A percentile compares a stretch with the other conserved stretches of the same genome.
phyloP scores from a whole-genome alignment of 2,888 invertebrate species.

The Coenonympha glycerion region DNA sequence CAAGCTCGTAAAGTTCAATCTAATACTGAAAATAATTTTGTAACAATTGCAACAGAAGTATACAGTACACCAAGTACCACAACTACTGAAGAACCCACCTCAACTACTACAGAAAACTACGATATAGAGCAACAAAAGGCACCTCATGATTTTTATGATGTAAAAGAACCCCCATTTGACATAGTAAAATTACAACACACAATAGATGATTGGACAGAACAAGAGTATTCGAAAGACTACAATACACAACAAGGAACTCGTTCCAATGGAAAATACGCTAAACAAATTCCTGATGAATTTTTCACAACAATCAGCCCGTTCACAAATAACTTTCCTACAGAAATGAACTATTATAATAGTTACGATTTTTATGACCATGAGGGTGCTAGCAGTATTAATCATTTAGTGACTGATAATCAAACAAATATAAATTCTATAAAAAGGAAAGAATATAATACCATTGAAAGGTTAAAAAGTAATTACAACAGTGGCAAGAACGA shows the following conservation, averaged over 20 bases:
- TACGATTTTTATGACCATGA: slow-evolving; percentile 67
- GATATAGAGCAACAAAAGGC: slow-evolving; percentile 68
- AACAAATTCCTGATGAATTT: slow-evolving; percentile 86
- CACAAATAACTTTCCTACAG: slow-evolving; percentile 47
- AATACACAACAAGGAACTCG: slow-evolving; percentile 69
- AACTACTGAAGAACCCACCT: slow-evolving; percentile 44
- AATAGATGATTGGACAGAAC: slow-evolving; percentile 90
- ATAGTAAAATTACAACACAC: slow-evolving; percentile 85
- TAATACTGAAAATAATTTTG: slow-evolving; percentile 41
- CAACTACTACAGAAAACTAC: slow-evolving; percentile 60
- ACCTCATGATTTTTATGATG: slow-evolving; percentile 57
- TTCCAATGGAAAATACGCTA: slow-evolving; percentile 78
- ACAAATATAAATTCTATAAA: slow-evolving; percentile 39
- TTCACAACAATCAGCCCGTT: slow-evolving; percentile 78
- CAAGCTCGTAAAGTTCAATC: slow-evolving; percentile 70
- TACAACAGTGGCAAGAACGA: slow-evolving; percentile 44
- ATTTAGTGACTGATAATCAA: slow-evolving; percentile 52
- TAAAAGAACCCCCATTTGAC: slow-evolving; percentile 79
- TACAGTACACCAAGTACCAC: slow-evolving; percentile 43
- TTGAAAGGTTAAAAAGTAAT: slow-evolving; percentile 50
- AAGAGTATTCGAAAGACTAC: slow-evolving; percentile 78
- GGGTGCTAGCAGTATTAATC: slow-evolving; percentile 64
- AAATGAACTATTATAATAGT: slow-evolving; percentile 49
- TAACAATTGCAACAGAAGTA: slow-evolving; percentile 41
- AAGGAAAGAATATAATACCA: slow-evolving; percentile 53